Evolutionary conservation across 1,140 invertebrate genomes (phyloP), one percentile per base, ranked within the genome.

Genomic region (Drosophila setifemur): DNA sequence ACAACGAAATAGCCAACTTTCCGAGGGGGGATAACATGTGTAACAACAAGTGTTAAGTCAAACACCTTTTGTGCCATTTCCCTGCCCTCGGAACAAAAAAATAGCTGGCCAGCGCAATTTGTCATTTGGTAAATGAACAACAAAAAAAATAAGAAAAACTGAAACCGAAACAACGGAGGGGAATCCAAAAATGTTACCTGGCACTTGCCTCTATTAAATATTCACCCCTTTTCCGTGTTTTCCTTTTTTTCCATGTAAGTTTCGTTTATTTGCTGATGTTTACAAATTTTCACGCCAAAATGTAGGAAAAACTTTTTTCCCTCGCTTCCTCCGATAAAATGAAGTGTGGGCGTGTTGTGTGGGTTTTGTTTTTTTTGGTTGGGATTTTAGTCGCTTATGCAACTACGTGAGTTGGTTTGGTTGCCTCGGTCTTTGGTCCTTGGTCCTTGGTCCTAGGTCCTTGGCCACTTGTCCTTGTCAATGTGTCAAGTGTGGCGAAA

Each of bases 201-300:
- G 28, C 37, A 31, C 35, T 49, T 23, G 60, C 60, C 40, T 72
- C 79, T 86, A 85, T 85, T 85, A 85, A 85, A 86, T 85, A 85
- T 85, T 79, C 79, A 85, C 81, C 79, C 79, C 68, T 83, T 85
- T 73, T 68, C 42, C 31, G 9, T 31, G 29, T n/a, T 44, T 16
- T 16, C 33, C 6, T 11, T n/a, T 6, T 12, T n/a, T 29, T 53
- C 48, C 74, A 66, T 75, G 66, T 55, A 72, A 81, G 55, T 82
- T 82, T 69, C 73, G 61, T 73, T 82, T 76, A 76, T 78, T 48
- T 79, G 76, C 78, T 83, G 78, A 83, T 83, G 78, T 85, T 83
- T 87, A 85, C 81, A 85, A 85, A 85, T 85, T 85, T 85, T 81
- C 81, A 86, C 82, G 81, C 66, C 66, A 79, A 85, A 85, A 85